Percentiles rank a stretch among this genome's conserved stretches.
Conservation (phyloP, 2,113 vertebrate genomes). For the Zosterops hypoxanthus region DNA sequence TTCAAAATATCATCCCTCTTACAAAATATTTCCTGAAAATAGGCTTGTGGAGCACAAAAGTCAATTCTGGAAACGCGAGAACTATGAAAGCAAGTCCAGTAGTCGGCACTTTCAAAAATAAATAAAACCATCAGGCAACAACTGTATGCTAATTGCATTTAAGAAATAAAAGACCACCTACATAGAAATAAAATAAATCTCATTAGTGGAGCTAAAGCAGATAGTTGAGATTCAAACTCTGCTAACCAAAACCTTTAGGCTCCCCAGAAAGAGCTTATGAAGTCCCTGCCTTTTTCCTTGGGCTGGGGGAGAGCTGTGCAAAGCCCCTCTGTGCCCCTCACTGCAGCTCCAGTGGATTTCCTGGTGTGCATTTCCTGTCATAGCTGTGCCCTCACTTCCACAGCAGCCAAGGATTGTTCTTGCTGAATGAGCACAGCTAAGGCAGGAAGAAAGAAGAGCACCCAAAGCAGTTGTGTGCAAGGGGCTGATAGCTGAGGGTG, state of each 20-base stretch:
- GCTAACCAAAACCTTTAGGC: not conserved
- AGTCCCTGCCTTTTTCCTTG: not conserved
- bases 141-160: conserved; percentile 59
- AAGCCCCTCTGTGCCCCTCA: not conserved
- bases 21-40: conserved; percentile 63
- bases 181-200: conserved; percentile 36
- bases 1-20: conserved; percentile 46
- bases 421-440: not conserved
- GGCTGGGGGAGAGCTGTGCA: not conserved
- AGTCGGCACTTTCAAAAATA: conserved; percentile 53
- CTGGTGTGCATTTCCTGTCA: not conserved
- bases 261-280: not conserved
- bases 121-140: conserved; percentile 61
- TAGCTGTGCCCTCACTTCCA: rapidly evolving
- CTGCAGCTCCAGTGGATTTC: rapidly evolving
- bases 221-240: not conserved
- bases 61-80: conserved; percentile 49
- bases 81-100: conserved; percentile 57
- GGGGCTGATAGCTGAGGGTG: not conserved
- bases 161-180: conserved; percentile 39
- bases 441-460: not conserved
- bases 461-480: not conserved
- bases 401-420: not conserved
- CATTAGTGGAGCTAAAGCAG: conserved; percentile 13
- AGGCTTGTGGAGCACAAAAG: conserved; percentile 28